Evolutionary conservation across 2,113 vertebrate species (phyloP).

Genomic region (Excalfactoria chinensis): DNA sequence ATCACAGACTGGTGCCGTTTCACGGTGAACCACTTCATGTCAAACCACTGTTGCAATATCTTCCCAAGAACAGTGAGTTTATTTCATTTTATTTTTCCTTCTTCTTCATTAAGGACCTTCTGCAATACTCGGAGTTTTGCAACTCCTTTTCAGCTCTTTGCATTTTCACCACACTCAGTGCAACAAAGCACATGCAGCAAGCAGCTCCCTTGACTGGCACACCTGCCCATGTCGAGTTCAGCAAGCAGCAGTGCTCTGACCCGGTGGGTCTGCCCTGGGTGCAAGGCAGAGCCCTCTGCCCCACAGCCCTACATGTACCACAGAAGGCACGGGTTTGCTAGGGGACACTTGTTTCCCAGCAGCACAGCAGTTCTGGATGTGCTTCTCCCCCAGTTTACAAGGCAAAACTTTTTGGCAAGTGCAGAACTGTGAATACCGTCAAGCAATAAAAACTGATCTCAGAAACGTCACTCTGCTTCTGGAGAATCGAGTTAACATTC

Average conservation of each 20-base stretch:
- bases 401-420: background rate
- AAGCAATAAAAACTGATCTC: rapidly evolving
- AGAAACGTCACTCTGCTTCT: background rate
- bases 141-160: background rate
- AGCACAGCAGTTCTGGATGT: background rate
- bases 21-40: background rate
- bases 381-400: background rate
- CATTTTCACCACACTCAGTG: background rate
- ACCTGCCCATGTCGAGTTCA: background rate
- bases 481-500: rapidly evolving
- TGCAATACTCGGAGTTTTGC: background rate
- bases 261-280: no score
- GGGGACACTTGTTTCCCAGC: background rate
- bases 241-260: background rate
- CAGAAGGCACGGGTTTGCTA: rapidly evolving
- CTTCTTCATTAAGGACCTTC: background rate
- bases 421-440: background rate
- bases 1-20: background rate
- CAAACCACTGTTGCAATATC: background rate
- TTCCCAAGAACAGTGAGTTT: rapidly evolving
- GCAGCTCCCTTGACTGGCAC: background rate
- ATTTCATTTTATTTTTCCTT: no score
- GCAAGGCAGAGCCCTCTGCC: background rate
- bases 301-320: rapidly evolving
- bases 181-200: background rate